phyloP scores from a whole-genome alignment of 2,888 invertebrate genomes.

The Polydrusus cervinus region DNA sequence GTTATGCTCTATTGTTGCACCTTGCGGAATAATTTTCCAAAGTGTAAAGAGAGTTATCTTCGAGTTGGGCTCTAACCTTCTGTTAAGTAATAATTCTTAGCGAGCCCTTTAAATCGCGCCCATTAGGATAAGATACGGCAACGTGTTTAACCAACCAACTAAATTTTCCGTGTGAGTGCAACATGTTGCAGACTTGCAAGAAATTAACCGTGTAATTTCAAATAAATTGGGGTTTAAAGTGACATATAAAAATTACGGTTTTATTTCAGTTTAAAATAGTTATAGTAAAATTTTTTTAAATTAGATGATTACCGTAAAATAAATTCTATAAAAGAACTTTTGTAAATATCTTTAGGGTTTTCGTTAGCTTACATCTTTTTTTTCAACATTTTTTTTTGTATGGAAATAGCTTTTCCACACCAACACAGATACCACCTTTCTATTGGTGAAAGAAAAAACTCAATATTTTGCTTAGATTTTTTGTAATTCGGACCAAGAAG shows the following conservation, averaged over 20 bases:
- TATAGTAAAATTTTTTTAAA: neutral
- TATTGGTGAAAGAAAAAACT: too few species aligned
- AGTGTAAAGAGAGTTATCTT: neutral
- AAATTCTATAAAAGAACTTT: too few species aligned
- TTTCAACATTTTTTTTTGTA: too few species aligned
- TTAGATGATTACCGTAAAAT: too few species aligned
- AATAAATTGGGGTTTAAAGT: conserved; percentile 4
- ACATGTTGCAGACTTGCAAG: conserved; percentile 12
- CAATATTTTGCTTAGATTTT: too few species aligned
- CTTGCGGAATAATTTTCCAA: neutral
- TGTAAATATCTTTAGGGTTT: too few species aligned
- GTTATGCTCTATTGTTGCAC: neutral
- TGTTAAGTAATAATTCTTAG: conserved; percentile 10
- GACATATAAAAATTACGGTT: neutral
- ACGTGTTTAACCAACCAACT: conserved; percentile 19
- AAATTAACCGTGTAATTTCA: conserved; percentile 10
- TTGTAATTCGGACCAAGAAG: too few species aligned
- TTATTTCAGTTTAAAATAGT: neutral
- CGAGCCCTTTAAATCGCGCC: conserved; percentile 2
- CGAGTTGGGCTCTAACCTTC: conserved; percentile 2
- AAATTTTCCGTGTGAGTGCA: conserved; percentile 19
- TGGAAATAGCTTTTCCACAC: too few species aligned
- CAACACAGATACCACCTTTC: too few species aligned
- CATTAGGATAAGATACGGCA: conserved; percentile 15
- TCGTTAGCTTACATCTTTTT: too few species aligned